Conservation (phyloP, 2,797 vertebrate genomes). For the Zenarchopterus dispar region DNA sequence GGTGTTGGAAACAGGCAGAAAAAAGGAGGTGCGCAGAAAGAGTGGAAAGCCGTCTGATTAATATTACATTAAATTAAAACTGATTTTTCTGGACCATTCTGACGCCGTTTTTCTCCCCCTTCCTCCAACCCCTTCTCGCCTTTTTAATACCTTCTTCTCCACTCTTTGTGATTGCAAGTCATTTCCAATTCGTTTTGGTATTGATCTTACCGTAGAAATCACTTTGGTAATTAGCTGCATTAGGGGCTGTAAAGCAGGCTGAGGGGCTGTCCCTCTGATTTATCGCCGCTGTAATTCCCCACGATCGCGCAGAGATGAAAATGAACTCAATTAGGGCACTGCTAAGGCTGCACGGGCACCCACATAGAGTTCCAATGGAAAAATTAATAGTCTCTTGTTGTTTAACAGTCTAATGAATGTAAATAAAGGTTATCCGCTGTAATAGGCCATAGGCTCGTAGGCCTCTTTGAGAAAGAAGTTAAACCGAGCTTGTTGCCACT, state of each 20-base stretch:
- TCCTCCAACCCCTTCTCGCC: constrained; percentile 74
- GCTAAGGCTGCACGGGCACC: constrained; percentile 96
- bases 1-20: constrained; percentile 68
- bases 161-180: constrained; percentile 96
- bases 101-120: constrained; percentile 80
- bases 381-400: constrained; percentile 98
- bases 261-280: constrained; percentile 99
- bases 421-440: constrained; percentile 99
- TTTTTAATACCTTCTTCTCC: constrained; percentile 88
- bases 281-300: constrained; percentile 99
- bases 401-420: constrained; percentile 99
- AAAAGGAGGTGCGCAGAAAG: constrained; percentile 78
- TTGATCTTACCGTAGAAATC: constrained; percentile 99
- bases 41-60: constrained; percentile 98
- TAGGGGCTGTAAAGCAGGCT: constrained; percentile 85
- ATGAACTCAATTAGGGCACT: constrained; percentile 99
- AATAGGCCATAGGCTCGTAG: constrained; percentile 82
- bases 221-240: constrained; percentile 99
- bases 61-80: constrained; percentile 99
- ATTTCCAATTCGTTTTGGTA: constrained; percentile 99
- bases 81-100: constrained; percentile 98
- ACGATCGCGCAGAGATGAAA: constrained; percentile 99
- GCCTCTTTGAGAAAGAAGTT: constrained; percentile 79
- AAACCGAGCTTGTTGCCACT: constrained; percentile 44
- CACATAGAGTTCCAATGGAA: constrained; percentile 94